phyloP scores from a whole-genome alignment of 2,888 invertebrate species.

The Hypena proboscidalis region DNA sequence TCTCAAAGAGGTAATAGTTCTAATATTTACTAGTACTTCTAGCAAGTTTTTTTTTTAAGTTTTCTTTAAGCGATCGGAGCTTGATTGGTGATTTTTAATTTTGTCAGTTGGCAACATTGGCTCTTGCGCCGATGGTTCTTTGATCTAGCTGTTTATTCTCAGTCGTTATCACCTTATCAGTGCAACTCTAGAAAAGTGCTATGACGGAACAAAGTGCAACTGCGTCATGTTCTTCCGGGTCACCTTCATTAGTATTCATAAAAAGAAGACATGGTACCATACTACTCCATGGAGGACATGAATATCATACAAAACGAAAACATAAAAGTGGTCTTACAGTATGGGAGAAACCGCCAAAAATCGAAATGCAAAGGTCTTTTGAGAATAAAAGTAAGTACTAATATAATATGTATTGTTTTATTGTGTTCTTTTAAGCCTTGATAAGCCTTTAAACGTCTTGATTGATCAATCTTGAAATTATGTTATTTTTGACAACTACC shows the following conservation, averaged over 20 bases:
- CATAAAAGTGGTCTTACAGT: not conserved
- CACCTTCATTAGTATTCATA: constrained; percentile 3
- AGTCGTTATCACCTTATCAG: not conserved
- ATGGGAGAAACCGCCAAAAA: not conserved
- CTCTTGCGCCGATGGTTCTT: not conserved
- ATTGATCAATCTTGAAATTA: not conserved
- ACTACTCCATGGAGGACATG: constrained; percentile 4
- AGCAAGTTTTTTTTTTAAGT: not conserved
- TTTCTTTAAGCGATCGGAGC: not conserved
- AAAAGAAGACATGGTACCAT: constrained; percentile 8
- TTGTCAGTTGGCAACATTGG: not conserved
- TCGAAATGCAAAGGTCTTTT: not conserved
- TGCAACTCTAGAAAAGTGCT: not conserved
- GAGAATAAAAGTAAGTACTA: not conserved
- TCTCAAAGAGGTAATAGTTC: not conserved
- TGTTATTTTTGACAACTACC: not conserved
- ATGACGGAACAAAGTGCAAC: not conserved
- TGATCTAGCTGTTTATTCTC: not conserved
- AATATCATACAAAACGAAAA: constrained; percentile 6
- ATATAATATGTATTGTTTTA: not conserved
- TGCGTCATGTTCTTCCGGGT: not conserved
- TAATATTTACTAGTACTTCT: not conserved
- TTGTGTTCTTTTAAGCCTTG: not conserved
- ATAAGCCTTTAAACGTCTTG: not conserved
- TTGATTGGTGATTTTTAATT: not conserved